phyloP scores from a whole-genome alignment of 2,888 invertebrate species.

The Sesia bembeciformis region DNA sequence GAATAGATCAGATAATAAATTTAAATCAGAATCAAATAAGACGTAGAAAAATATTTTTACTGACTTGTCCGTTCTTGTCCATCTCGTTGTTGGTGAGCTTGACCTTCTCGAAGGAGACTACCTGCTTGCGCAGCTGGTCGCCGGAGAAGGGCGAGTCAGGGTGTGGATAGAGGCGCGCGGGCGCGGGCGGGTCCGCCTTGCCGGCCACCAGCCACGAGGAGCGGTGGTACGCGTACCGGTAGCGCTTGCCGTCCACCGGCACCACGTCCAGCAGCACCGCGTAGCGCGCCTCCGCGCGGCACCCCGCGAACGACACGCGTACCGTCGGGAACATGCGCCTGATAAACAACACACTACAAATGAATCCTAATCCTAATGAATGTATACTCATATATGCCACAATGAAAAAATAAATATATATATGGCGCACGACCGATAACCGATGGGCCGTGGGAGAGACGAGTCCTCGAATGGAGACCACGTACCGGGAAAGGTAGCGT shows the following conservation, averaged over 20 bases:
- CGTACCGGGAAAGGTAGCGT: too few relatives aligned
- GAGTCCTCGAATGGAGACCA: too few relatives aligned
- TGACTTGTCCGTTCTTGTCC: slow-evolving; percentile 95
- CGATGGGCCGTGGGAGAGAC: too few relatives aligned
- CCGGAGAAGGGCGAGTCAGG: slow-evolving; percentile 97
- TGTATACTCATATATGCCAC: too few relatives aligned
- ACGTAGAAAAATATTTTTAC: slow-evolving; percentile 19
- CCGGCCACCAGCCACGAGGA: slow-evolving; percentile 99
- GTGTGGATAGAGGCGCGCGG: slow-evolving; percentile 94
- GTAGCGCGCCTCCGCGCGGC: slow-evolving; percentile 88
- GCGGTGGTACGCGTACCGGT: slow-evolving; percentile 98
- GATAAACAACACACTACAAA: slow-evolving; percentile 19
- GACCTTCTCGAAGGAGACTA: slow-evolving; percentile 98
- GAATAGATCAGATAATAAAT: too few relatives aligned
- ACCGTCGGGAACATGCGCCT: slow-evolving; percentile 99
- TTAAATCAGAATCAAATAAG: too few relatives aligned
- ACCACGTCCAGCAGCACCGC: slow-evolving; percentile 96
- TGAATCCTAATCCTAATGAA: too few relatives aligned
- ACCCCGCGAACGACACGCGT: slow-evolving; percentile 92
- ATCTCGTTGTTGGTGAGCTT: slow-evolving; percentile 99
- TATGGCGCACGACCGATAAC: too few relatives aligned
- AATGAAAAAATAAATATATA: too few relatives aligned
- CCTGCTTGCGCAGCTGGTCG: slow-evolving; percentile 95
- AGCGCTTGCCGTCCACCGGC: slow-evolving; percentile 96
- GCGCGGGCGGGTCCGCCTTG: slow-evolving; percentile 97